Evolutionary conservation across 2,113 vertebrate species (phyloP).

Genomic region (Zosterops pallidus): DNA sequence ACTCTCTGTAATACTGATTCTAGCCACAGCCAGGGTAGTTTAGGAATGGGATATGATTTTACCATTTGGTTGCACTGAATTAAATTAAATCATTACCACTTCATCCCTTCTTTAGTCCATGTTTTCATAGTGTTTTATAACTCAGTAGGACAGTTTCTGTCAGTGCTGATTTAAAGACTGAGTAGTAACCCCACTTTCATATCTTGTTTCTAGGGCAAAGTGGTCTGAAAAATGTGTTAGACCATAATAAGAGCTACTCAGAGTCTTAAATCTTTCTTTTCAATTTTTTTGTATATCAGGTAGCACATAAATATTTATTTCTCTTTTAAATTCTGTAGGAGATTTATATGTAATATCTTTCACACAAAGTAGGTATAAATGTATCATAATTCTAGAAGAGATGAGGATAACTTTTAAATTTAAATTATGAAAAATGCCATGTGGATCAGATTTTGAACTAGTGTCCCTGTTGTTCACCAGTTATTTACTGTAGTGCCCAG

Average conservation of each 20-base stretch:
- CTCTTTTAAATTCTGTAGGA: background rate
- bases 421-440: background rate
- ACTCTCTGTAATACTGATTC: background rate
- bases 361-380: background rate
- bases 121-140: background rate
- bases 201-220: background rate
- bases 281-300: background rate
- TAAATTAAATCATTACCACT: background rate
- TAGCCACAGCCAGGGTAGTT: background rate
- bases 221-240: background rate
- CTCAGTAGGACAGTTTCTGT: background rate
- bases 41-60: background rate
- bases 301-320: background rate
- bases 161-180: background rate
- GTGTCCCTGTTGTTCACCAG: background rate
- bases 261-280: background rate
- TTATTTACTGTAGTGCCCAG: background rate
- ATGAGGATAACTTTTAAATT: background rate
- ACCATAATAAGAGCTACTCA: background rate
- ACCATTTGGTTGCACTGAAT: background rate
- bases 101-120: background rate
- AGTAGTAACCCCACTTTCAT: background rate
- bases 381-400: background rate
- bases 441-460: background rate
- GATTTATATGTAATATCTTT: background rate